Evolutionary conservation across 2,888 invertebrate species (phyloP).

Genomic region (Acleris literana): DNA sequence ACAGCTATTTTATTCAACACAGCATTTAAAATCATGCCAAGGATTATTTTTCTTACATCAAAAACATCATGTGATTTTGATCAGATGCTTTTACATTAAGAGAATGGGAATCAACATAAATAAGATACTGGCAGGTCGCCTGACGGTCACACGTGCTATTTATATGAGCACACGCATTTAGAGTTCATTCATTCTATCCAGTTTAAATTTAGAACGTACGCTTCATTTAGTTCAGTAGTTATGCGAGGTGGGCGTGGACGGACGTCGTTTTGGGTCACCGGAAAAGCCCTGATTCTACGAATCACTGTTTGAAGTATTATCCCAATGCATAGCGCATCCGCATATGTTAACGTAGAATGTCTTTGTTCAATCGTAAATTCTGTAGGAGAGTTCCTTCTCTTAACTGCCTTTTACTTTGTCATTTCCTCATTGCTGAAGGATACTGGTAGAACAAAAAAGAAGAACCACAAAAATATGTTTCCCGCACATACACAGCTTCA

Average conservation of each 20-base stretch:
- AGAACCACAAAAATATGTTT: too few species aligned
- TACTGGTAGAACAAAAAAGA: too few species aligned
- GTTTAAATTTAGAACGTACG: slow-evolving; percentile 39
- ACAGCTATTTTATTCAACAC: background rate
- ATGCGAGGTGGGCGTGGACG: slow-evolving; percentile 31
- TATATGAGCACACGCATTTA: slow-evolving; percentile 64
- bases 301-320: slow-evolving; percentile 16
- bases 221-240: slow-evolving; percentile 26
- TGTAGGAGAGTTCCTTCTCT: too few species aligned
- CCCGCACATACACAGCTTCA: too few species aligned
- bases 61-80: slow-evolving; percentile 28
- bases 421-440: too few species aligned
- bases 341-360: background rate
- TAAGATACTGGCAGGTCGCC: slow-evolving; percentile 47
- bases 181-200: slow-evolving; percentile 72
- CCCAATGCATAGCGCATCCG: background rate
- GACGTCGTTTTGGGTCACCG: slow-evolving; percentile 28
- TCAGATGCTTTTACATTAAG: slow-evolving; percentile 13
- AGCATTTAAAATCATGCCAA: slow-evolving; percentile 18
- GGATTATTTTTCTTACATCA: slow-evolving; percentile 17
- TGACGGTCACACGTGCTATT: slow-evolving; percentile 63
- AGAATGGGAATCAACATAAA: slow-evolving; percentile 27
- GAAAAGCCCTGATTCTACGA: slow-evolving; percentile 14
- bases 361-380: background rate
- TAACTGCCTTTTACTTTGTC: too few species aligned